Evolutionary conservation across 2,113 vertebrate species (phyloP), one percentile per base, ranked within the genome.

Genomic region (Pleuronectes platessa): DNA sequence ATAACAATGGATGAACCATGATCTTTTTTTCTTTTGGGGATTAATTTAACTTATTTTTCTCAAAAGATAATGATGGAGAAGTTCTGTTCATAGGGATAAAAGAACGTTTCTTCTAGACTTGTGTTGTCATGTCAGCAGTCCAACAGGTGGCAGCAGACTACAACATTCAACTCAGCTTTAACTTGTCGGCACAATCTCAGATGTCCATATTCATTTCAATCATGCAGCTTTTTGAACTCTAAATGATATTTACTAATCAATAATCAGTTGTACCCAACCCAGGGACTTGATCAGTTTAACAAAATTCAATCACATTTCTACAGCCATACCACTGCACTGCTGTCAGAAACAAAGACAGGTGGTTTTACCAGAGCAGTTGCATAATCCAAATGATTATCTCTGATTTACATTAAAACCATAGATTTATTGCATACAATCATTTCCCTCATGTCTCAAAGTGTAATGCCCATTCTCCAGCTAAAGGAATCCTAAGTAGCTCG

Each of bases 131-230:
- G 6, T 24, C 1, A 60, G 49, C 7, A 15, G 9, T 65, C 76
- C 89, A 84, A 49, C 18, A 88, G 84, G 37, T 71, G 88, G 87
- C 85, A 83, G 84, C 79, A 89, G 31, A 84, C 61, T 23, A 72
- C 45, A 61, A 3, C 3, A 17, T 23, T 20, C 74, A 42, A 5
- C 58, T 31, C 14, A 11, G 40, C 12, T 15, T 23, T 13, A 24
- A 8, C 54, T 1, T 17, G 9, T 13, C 23, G 6, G 13, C 14
- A 18, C 8, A 26, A 23, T 21, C 17, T 20, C 14, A 23, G 51
- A 56, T 0, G 1, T 59, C 8, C 31, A 31, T 4, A 14, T 51
- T 26, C 17, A 49, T 51, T 20, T 18, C 14, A 5, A 2, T 66
- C 13, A 26, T 54, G 14, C 58, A 69, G 42, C 42, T 67, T 26